phyloP scores from a whole-genome alignment of 2,797 vertebrate species.

The Mastacembelus armatus region DNA sequence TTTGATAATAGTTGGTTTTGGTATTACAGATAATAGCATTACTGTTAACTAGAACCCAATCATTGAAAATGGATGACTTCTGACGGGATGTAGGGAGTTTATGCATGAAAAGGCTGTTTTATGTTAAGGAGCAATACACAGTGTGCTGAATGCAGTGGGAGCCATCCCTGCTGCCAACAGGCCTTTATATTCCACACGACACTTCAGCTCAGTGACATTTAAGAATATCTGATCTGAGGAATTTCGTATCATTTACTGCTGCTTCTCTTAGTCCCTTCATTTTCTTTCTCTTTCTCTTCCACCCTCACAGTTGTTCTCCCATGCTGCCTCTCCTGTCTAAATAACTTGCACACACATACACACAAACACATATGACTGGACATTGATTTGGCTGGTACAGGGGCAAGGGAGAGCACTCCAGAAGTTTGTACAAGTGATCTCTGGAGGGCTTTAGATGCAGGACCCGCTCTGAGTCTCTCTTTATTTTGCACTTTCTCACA shows the following conservation, averaged over 20 bases:
- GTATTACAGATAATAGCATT: constrained; percentile 43
- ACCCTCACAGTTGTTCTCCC: constrained; percentile 39
- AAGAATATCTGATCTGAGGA: constrained; percentile 82
- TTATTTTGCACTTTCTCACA: constrained; percentile 22
- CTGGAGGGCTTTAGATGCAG: constrained; percentile 73
- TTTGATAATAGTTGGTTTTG: constrained; percentile 1
- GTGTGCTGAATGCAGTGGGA: constrained; percentile 16
- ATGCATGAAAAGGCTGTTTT: constrained; percentile 46
- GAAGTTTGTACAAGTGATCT: constrained; percentile 86
- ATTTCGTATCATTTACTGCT: constrained; percentile 71
- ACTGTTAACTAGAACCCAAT: constrained; percentile 46
- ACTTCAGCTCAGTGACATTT: constrained; percentile 79
- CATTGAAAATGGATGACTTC: constrained; percentile 25
- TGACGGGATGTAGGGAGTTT: constrained; percentile 5
- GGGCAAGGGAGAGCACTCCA: constrained; percentile 74
- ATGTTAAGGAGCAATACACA: constrained; percentile 34
- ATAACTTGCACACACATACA: constrained; percentile 41
- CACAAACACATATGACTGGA: constrained; percentile 32
- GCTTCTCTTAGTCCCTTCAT: constrained; percentile 40
- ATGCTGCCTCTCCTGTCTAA: constrained; percentile 44
- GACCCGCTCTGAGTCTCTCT: constrained; percentile 47
- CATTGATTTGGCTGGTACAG: constrained; percentile 76
- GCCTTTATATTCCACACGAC: constrained; percentile 65
- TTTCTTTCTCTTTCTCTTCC: constrained; percentile 10
- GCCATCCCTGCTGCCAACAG: constrained; percentile 17